These are phyloP conservation scores for Myotis lucifugus DNA, from an alignment of 2,113 vertebrate genomes.

Conservation along the genomic window DNA sequence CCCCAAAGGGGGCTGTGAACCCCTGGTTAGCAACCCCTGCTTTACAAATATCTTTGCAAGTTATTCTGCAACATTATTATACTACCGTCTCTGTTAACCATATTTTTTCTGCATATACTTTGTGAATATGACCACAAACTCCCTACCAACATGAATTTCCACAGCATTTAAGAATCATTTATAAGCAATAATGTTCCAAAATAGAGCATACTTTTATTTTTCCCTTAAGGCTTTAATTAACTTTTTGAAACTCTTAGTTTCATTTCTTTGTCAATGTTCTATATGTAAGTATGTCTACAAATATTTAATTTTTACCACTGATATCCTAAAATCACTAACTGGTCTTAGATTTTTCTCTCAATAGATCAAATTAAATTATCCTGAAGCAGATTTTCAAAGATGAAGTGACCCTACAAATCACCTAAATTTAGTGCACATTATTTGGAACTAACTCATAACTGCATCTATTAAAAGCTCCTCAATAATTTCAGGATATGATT, in stretches of 20 bases:
- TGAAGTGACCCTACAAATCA: not conserved
- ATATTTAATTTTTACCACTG: not conserved
- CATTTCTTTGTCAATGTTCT: slow-evolving; percentile 1
- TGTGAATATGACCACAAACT: not conserved
- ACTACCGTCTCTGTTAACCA: not conserved
- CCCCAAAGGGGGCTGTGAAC: not conserved
- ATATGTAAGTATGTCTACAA: not conserved
- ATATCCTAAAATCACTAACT: not conserved
- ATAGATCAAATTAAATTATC: not conserved
- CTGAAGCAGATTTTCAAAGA: not conserved
- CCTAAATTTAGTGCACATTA: not conserved
- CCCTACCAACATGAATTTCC: not conserved
- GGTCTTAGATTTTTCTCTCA: not conserved
- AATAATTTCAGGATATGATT: not conserved
- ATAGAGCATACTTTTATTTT: not conserved
- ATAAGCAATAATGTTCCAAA: not conserved
- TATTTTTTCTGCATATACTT: not conserved
- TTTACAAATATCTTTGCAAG: not conserved
- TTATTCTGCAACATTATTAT: not conserved
- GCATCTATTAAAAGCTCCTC: not conserved
- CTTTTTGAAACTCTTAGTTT: not conserved
- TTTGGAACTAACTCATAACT: slow-evolving; percentile 11
- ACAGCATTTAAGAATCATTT: not conserved
- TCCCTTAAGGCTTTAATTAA: not conserved
- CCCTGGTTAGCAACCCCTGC: not conserved